Base-by-base conservation (phyloP, 2,888 invertebrate species). In the Drosophila subquinaria region DNA sequence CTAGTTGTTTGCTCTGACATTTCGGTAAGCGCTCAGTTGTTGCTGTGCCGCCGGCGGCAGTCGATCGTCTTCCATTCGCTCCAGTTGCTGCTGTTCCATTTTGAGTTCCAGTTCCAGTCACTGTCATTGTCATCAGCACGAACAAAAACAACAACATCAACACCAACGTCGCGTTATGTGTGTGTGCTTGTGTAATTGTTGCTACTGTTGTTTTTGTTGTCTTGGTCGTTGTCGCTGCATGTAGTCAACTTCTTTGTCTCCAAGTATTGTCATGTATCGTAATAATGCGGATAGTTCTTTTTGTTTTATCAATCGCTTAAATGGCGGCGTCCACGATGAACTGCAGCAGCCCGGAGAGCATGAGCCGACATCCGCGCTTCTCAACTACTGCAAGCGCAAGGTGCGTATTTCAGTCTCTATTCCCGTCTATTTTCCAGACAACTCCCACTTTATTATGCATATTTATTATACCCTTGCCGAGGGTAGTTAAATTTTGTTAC, bases 371-470 rank as follows among this genome's bases (percentile, higher is more conserved):
- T 96, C 97, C 11, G 96, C 96, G 10, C 95, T 97, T 77, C 94
- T 97, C 90, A 95, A 95, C 91, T 96, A 96, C 89, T 97, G 97
- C 93, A 96, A 97, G 93, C 95, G 95, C 62, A 96, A 96, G 94
- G 95, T 95, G 90, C 20, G 81, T 73, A 30, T 23, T 38, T 9
- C 20, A 27, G 0, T 20, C 36, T 17, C 78, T 73, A 30, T 23
- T 38, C 13, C 20, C 15, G 1, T 20, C 36, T 17, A 5, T 5
- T 43, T 1, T 1, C 23, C 13, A 4, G 38, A 43, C 15, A 40
- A 3, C n/a, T 3, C n/a, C 9, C 40, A 40, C 30, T 30, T 0
- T 30, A 30, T 2, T 4, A 8, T 1, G 8, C 6, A 38, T 15
- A 15, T 40, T 38, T 38, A 2, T n/a, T 6, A n/a, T 6, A 40